A percentile compares a stretch with the other conserved stretches of the same genome.
These are phyloP conservation scores for Caenorhabditis panamensis DNA, from an alignment of 2,888 invertebrate genomes.

Conservation along the genomic window DNA sequence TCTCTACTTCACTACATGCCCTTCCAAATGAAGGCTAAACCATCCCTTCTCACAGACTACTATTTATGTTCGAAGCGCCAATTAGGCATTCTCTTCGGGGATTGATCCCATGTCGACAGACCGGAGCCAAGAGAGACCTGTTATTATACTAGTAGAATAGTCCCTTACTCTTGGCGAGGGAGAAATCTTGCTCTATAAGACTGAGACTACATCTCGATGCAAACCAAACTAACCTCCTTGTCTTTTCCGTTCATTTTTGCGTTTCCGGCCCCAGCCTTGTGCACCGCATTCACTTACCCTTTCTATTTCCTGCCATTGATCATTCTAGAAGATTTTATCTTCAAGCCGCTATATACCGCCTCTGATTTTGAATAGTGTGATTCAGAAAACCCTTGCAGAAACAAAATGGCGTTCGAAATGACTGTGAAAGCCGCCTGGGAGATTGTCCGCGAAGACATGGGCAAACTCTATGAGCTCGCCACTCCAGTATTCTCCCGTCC, in stretches of 20 bases:
- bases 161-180: too few species aligned
- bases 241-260: too few species aligned
- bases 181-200: too few species aligned
- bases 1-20: too few species aligned
- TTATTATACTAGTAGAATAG: slow-evolving; percentile 4
- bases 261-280: too few species aligned
- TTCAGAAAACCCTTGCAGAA: not conserved
- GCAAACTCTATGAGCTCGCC: slow-evolving; percentile 1
- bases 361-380: too few species aligned
- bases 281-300: not conserved
- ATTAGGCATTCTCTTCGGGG: not conserved
- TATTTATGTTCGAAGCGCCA: not conserved
- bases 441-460: slow-evolving; percentile 15
- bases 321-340: too few species aligned
- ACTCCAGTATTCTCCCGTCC: slow-evolving; percentile 17
- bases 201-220: not conserved
- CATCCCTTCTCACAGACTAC: too few species aligned
- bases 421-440: not conserved
- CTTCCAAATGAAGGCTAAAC: too few species aligned
- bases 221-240: too few species aligned
- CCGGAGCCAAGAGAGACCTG: not conserved
- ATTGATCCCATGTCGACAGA: not conserved
- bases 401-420: slow-evolving; percentile 13
- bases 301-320: too few species aligned
- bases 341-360: too few species aligned